Conservation (phyloP, 2,113 vertebrate species). For the Phalacrocorax carbo region DNA sequence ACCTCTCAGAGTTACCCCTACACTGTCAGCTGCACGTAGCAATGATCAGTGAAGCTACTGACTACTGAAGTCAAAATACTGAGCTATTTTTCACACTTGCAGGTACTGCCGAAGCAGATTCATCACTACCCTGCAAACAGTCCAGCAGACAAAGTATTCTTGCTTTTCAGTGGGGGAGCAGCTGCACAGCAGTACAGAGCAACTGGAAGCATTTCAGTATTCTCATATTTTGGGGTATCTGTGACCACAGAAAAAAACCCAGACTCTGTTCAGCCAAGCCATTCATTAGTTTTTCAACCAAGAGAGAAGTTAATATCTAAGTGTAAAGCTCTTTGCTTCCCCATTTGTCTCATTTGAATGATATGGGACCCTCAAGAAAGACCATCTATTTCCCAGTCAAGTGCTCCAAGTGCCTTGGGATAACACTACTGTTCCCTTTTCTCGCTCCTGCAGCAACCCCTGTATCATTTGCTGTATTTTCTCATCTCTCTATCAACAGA, state of each 20-base stretch:
- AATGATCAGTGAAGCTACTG: neutral
- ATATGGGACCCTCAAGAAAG: neutral
- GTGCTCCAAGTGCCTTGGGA: neutral
- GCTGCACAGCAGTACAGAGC: neutral
- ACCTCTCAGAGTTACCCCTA: too few relatives aligned
- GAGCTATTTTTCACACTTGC: neutral
- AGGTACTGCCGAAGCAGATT: neutral
- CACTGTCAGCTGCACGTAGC: fast-evolving
- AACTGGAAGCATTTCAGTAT: neutral
- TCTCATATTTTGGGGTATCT: neutral
- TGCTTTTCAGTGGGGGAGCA: neutral
- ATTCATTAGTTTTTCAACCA: neutral
- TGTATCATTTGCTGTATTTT: neutral
- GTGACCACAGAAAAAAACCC: neutral
- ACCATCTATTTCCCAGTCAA: neutral
- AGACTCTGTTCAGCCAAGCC: neutral
- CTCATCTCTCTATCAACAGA: neutral
- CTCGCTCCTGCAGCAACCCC: neutral
- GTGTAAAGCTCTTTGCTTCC: neutral
- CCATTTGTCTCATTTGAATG: neutral
- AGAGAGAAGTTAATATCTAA: neutral
- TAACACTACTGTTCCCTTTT: neutral
- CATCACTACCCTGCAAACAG: neutral
- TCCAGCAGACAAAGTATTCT: neutral
- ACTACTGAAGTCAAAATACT: neutral